Evolutionary conservation across 2,113 vertebrate species (phyloP).

Genomic region (Henicopernis longicauda): DNA sequence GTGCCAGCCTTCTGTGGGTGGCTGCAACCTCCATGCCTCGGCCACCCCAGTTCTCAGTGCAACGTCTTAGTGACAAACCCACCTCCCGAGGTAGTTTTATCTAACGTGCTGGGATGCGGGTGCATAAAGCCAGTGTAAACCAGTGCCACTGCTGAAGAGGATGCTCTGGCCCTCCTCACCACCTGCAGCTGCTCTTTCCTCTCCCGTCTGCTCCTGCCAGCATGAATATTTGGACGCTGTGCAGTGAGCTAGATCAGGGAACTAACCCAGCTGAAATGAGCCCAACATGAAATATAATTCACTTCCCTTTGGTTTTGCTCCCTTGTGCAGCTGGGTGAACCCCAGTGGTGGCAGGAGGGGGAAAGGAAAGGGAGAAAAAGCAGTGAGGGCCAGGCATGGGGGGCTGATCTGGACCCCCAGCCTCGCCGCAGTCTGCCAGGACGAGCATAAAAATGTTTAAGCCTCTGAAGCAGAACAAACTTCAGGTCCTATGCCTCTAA

Average conservation of each 20-base stretch:
- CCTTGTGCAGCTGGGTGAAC: background rate
- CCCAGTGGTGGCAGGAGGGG: background rate
- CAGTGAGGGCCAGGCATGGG: rapidly evolving
- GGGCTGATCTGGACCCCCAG: rapidly evolving
- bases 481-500: background rate
- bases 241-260: background rate
- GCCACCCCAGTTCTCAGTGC: rapidly evolving
- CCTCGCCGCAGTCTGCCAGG: background rate
- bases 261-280: background rate
- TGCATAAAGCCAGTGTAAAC: background rate
- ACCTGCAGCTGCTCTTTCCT: background rate
- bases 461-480: background rate
- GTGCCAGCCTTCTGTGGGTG: background rate
- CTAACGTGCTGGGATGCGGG: background rate
- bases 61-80: background rate
- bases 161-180: background rate
- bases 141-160: background rate
- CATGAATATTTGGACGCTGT: background rate
- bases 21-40: background rate
- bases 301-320: background rate
- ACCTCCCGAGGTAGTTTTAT: background rate
- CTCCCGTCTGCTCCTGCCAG: background rate
- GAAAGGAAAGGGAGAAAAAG: background rate
- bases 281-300: background rate
- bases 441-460: background rate